Conservation (phyloP, 2,888 invertebrate species). For the Hecatera dysodea region DNA sequence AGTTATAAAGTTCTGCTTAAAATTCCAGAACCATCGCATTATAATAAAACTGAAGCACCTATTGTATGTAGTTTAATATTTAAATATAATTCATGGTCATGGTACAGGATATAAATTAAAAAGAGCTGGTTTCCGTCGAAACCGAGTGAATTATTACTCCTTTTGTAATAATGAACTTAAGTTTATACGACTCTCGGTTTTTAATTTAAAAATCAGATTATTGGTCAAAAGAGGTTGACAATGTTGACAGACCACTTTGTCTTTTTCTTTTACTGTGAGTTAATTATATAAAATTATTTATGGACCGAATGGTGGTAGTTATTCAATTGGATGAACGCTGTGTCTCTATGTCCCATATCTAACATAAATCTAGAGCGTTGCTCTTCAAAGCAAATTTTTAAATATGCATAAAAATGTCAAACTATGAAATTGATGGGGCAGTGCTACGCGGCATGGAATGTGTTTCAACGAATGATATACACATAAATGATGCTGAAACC, state of each 20-base stretch:
- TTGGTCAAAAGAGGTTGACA: slow-evolving; percentile 54
- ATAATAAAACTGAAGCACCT: slow-evolving; percentile 64
- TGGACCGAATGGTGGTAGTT: slow-evolving; percentile 53
- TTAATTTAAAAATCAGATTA: slow-evolving; percentile 58
- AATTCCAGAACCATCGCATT: slow-evolving; percentile 59
- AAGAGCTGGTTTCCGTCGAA: slow-evolving; percentile 60
- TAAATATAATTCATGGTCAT: slow-evolving; percentile 62
- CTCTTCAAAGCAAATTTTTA: slow-evolving; percentile 89
- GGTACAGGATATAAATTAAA: slow-evolving; percentile 52
- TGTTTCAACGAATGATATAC: slow-evolving; percentile 82
- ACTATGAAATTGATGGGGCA: slow-evolving; percentile 84
- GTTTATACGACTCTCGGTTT: slow-evolving; percentile 54
- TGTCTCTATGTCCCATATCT: slow-evolving; percentile 73
- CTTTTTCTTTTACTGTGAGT: slow-evolving; percentile 41
- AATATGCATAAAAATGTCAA: slow-evolving; percentile 90
- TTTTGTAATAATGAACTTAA: slow-evolving; percentile 60
- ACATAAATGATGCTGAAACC: slow-evolving; percentile 80
- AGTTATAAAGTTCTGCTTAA: slow-evolving; percentile 47
- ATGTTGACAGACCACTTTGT: slow-evolving; percentile 59
- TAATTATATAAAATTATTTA: slow-evolving; percentile 51
- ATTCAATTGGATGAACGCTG: slow-evolving; percentile 60
- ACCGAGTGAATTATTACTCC: slow-evolving; percentile 59
- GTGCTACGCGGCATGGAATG: slow-evolving; percentile 78
- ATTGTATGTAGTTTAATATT: slow-evolving; percentile 68
- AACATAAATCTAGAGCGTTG: slow-evolving; percentile 83